Base-by-base conservation (phyloP, 1,140 invertebrate species). In the Homarus americanus region DNA sequence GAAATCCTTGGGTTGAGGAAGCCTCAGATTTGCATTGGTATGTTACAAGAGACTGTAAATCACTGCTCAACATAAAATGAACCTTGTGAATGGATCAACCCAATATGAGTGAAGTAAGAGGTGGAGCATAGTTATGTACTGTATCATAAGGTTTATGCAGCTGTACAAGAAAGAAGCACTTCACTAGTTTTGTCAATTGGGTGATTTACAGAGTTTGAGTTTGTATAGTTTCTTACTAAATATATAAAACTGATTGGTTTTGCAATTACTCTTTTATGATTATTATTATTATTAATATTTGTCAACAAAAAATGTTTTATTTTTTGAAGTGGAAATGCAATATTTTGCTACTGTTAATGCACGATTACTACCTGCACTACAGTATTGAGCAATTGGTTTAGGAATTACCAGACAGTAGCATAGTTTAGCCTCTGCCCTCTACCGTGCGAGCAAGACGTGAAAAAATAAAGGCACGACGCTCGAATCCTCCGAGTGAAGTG, bases 281-380 rank as follows among this genome's bases (percentile, higher is more conserved):
- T 34, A 44, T 86, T 73, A 63, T 63, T 53, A 82, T 34, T 82
- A 28, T 82, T 82, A 79, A n/a, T 80, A 15, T 80, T 80, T 82
- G n/a, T 32, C 3, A 63, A 63, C 12, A 15, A 63, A 63, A 63
- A 63, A 1, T 38, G 12, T 73, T 32, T 49, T 82, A 53, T 41
- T 86, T 76, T 75, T 86, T 40, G 63, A 86, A 86, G 72, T 73
- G 83, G 69, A 73, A 86, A 75, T 86, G 83, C 83, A 79, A 88
- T 88, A 88, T 88, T 82, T 88, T 88, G 86, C 86, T 88, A 88
- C 86, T 88, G 86, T 88, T 88, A 78, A 80, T 88, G 86, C 86
- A 88, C 86, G 78, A 82, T 88, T 88, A 88, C 76, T 88, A 66
- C 86, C 49, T 88, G 86, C 86, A 88, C 86, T 88, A 63, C 34